These are phyloP conservation scores for Lithobates pipiens DNA, from an alignment of 2,797 vertebrate species.

Conservation along the genomic window DNA sequence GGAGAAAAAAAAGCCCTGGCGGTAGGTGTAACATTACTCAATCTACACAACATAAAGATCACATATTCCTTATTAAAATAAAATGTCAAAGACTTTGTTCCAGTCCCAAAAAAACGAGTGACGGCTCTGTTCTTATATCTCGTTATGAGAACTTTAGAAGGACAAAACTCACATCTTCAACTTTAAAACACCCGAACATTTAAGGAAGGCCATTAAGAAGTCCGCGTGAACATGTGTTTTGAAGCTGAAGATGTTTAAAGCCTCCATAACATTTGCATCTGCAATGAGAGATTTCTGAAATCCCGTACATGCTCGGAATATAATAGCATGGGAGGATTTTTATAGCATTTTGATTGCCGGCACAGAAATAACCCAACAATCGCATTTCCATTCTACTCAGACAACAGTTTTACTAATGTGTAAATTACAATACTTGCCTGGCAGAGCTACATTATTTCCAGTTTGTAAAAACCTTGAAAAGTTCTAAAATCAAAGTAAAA, in stretches of 20 bases:
- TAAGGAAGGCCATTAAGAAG: background rate
- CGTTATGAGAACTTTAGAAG: background rate
- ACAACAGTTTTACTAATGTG: no score
- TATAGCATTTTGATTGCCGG: constrained; percentile 4
- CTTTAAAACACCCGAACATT: constrained; percentile 5
- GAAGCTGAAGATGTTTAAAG: background rate
- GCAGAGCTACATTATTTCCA: no score
- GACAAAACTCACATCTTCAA: constrained; percentile 24
- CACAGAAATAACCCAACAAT: constrained; percentile 11
- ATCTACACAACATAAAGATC: no score
- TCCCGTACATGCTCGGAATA: constrained; percentile 16
- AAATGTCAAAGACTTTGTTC: background rate
- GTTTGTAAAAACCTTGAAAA: no score
- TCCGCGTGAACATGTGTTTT: background rate
- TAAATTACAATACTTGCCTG: no score
- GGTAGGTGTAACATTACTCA: no score
- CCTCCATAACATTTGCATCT: constrained; percentile 29
- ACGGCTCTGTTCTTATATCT: background rate
- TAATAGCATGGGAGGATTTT: background rate
- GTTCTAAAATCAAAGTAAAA: no score
- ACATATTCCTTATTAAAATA: no score
- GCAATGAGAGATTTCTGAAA: constrained; percentile 16
- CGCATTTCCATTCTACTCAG: background rate
- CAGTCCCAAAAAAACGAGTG: background rate
- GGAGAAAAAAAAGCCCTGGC: no score